A percentile compares a stretch with the other conserved stretches of the same genome.
Conservation (phyloP, 2,888 invertebrate genomes). For the Agrochola lychnidis region DNA sequence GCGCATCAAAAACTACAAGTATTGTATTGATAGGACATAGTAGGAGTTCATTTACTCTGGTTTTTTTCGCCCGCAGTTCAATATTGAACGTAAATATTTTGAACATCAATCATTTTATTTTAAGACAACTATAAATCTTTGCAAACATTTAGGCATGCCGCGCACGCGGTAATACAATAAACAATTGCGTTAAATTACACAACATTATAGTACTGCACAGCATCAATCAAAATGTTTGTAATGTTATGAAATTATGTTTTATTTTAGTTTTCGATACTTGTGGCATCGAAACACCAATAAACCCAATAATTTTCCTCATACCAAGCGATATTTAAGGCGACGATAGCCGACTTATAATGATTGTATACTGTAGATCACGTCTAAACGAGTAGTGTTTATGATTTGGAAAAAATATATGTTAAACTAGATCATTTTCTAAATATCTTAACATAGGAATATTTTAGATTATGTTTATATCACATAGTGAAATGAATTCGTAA, state of each 20-base stretch:
- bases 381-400: too few species aligned
- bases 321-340: neutral
- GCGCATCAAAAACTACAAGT: too few species aligned
- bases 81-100: slow-evolving; percentile 60
- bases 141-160: slow-evolving; percentile 20
- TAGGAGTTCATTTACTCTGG: neutral
- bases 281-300: neutral
- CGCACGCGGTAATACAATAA: slow-evolving; percentile 28
- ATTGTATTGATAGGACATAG: neutral
- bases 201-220: slow-evolving; percentile 6
- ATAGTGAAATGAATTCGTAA: too few species aligned
- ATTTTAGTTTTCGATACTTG: neutral
- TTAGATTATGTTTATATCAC: too few species aligned
- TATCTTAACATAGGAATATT: too few species aligned
- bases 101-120: slow-evolving; percentile 66
- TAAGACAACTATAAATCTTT: slow-evolving; percentile 58
- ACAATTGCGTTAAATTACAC: slow-evolving; percentile 15
- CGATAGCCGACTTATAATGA: too few species aligned
- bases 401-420: too few species aligned
- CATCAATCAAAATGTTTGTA: slow-evolving; percentile 7
- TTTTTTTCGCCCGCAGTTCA: slow-evolving; percentile 16
- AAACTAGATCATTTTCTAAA: too few species aligned
- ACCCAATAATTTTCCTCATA: neutral
- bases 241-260: neutral
- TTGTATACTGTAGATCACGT: too few species aligned